Percentiles rank a stretch among this genome's conserved stretches.
Conservation (phyloP, 2,888 invertebrate species). For the Drosophila sordidapex region DNA sequence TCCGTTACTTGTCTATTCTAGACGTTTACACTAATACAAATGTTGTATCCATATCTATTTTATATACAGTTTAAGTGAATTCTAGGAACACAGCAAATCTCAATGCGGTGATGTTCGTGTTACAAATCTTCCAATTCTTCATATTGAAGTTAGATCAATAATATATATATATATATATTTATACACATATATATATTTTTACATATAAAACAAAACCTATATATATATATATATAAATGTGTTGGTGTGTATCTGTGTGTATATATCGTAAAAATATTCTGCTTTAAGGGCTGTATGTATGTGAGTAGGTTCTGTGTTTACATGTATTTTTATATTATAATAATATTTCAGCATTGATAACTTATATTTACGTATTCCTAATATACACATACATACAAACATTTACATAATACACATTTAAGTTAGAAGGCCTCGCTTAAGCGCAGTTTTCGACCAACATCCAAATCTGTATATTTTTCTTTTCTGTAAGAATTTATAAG, state of each 20-base stretch:
- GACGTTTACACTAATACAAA: constrained; percentile 26
- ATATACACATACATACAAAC: constrained; percentile 42
- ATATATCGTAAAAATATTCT: constrained; percentile 28
- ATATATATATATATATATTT: constrained; percentile 6
- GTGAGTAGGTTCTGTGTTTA: constrained; percentile 9
- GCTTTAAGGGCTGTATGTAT: constrained; percentile 23
- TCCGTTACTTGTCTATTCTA: constrained; percentile 27
- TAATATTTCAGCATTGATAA: constrained; percentile 43
- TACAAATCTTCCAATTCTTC: constrained; percentile 13
- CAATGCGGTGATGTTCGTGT: constrained; percentile 33
- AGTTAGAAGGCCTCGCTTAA: constrained; percentile 25
- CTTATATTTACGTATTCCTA: constrained; percentile 41
- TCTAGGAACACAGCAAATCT: constrained; percentile 54
- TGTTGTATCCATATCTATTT: constrained; percentile 15
- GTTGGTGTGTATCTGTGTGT: background rate
- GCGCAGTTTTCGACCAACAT: constrained; percentile 9
- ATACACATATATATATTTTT: background rate
- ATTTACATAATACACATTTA: constrained; percentile 40
- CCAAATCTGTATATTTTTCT: background rate
- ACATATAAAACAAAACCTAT: background rate
- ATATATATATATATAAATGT: background rate
- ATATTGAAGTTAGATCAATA: constrained; percentile 25
- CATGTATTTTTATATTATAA: constrained; percentile 10
- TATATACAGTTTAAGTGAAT: constrained; percentile 35
- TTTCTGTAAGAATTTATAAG: constrained; percentile 4